Conservation (phyloP, 2,888 invertebrate species). For the Glomeris marginata region DNA sequence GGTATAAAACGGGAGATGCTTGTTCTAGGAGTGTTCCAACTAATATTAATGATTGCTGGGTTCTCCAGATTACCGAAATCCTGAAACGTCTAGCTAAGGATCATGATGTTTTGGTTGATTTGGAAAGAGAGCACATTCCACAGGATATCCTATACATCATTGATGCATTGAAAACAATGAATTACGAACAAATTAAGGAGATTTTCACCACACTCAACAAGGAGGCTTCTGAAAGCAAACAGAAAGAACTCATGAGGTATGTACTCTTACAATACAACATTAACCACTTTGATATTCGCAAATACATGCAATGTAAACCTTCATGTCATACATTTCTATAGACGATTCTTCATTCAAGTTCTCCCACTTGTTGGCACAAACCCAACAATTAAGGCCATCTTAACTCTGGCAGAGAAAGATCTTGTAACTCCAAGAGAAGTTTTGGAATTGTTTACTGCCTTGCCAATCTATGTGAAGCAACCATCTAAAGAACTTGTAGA, state of each 20-base stretch:
- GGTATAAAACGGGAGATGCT: too few species aligned
- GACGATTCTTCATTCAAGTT: neutral
- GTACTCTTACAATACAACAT: too few species aligned
- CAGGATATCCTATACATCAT: constrained; percentile 6
- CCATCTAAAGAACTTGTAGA: constrained; percentile 8
- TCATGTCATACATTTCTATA: neutral
- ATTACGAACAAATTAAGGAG: constrained; percentile 5
- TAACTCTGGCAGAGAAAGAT: constrained; percentile 4
- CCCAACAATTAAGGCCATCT: constrained; percentile 6
- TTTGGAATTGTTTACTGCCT: neutral
- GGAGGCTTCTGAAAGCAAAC: neutral
- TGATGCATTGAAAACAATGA: neutral
- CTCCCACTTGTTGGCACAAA: constrained; percentile 11
- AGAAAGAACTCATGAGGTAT: neutral
- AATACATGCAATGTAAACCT: neutral
- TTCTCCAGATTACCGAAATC: neutral
- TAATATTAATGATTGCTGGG: too few species aligned
- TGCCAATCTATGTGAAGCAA: constrained; percentile 12
- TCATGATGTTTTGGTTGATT: constrained; percentile 1
- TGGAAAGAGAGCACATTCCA: constrained; percentile 5
- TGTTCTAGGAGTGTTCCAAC: too few species aligned
- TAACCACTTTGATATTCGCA: too few species aligned
- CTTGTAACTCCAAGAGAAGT: neutral
- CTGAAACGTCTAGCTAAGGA: neutral
- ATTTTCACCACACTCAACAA: neutral